Evolutionary conservation across 2,888 invertebrate genomes (phyloP).

Genomic region (Metallyticus violacea): DNA sequence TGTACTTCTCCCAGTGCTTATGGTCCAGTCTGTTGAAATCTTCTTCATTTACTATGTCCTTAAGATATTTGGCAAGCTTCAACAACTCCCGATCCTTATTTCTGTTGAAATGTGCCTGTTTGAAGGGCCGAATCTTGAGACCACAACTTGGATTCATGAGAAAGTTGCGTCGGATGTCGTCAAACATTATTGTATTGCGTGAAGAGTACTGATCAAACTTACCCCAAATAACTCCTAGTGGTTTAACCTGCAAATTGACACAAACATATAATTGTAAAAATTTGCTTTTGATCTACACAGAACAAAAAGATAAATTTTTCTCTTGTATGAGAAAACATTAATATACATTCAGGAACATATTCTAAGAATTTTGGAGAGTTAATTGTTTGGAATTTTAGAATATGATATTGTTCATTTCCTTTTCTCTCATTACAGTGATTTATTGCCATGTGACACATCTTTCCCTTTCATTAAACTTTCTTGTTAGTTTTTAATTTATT

Average conservation of each 20-base stretch:
- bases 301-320: too few relatives aligned
- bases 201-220: constrained; percentile 83
- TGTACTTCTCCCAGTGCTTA: constrained; percentile 85
- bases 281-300: too few relatives aligned
- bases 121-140: constrained; percentile 83
- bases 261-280: too few relatives aligned
- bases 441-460: too few relatives aligned
- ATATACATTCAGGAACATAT: too few relatives aligned
- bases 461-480: too few relatives aligned
- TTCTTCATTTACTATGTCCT: constrained; percentile 73
- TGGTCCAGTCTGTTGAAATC: constrained; percentile 87
- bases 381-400: too few relatives aligned
- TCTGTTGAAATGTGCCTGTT: constrained; percentile 86
- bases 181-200: constrained; percentile 97
- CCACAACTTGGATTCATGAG: constrained; percentile 97
- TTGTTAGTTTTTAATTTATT: too few relatives aligned
- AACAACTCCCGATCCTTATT: constrained; percentile 79
- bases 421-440: too few relatives aligned
- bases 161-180: constrained; percentile 92
- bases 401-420: too few relatives aligned
- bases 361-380: too few relatives aligned
- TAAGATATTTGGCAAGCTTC: constrained; percentile 76
- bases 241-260: constrained; percentile 68
- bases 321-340: too few relatives aligned
- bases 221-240: constrained; percentile 95